phyloP scores from a whole-genome alignment of 1,140 invertebrate species.

The Neotoxoptera formosana region DNA sequence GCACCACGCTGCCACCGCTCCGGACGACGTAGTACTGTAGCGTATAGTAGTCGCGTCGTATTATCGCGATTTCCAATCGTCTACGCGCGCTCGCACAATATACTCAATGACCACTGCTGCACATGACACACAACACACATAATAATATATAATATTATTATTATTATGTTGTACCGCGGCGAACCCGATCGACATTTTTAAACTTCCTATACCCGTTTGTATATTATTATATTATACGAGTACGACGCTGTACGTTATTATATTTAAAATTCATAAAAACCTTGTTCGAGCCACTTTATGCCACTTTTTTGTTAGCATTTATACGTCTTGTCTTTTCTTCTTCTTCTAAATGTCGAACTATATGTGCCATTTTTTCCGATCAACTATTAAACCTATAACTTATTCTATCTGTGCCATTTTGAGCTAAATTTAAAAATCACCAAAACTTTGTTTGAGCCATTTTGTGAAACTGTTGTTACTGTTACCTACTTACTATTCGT shows the following conservation, averaged over 20 bases:
- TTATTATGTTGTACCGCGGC: background rate
- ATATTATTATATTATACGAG: background rate
- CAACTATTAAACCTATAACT: too few species aligned
- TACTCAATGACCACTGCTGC: background rate
- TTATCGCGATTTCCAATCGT: constrained; percentile 43
- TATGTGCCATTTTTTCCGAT: too few species aligned
- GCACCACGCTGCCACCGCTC: background rate
- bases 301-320: too few species aligned
- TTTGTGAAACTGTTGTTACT: too few species aligned
- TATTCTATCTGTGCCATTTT: too few species aligned
- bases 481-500: too few species aligned
- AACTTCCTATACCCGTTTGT: constrained; percentile 15
- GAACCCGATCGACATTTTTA: constrained; percentile 19
- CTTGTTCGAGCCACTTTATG: too few species aligned
- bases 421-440: too few species aligned
- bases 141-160: background rate
- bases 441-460: too few species aligned
- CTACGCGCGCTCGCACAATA: constrained; percentile 19
- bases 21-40: background rate
- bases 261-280: too few species aligned
- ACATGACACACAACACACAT: background rate
- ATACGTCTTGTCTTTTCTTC: too few species aligned
- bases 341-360: too few species aligned
- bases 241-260: background rate
- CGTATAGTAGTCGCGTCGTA: background rate